phyloP scores from a whole-genome alignment of 2,888 invertebrate genomes.

The Drosophila diplacantha region DNA sequence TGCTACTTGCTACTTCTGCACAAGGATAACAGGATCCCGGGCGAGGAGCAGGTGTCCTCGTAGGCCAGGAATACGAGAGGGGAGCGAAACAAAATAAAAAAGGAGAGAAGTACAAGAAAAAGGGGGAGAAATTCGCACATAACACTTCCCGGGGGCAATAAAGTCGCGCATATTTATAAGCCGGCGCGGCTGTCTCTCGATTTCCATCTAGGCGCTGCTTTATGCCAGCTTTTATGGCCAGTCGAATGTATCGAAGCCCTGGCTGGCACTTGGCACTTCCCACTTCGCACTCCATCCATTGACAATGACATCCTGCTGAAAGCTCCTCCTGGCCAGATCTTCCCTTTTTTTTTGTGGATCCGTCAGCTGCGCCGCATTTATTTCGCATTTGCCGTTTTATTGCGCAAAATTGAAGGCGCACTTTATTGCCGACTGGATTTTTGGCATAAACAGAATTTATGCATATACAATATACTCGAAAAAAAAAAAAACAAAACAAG shows the following conservation, averaged over 20 bases:
- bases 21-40: constrained; percentile 9
- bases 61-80: neutral
- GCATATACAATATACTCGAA: constrained; percentile 41
- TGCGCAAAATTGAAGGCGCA: constrained; percentile 56
- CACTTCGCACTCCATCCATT: constrained; percentile 36
- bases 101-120: neutral
- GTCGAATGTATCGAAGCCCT: constrained; percentile 28
- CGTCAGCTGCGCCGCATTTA: constrained; percentile 46
- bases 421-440: constrained; percentile 58
- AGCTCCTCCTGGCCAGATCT: constrained; percentile 1
- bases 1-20: constrained; percentile 27
- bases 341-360: constrained; percentile 4
- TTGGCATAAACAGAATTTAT: constrained; percentile 51
- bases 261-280: constrained; percentile 6
- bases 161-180: constrained; percentile 48
- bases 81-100: neutral
- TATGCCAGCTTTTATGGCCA: constrained; percentile 42
- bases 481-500: neutral
- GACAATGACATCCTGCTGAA: constrained; percentile 22
- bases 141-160: constrained; percentile 39
- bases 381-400: constrained; percentile 50
- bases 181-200: constrained; percentile 19
- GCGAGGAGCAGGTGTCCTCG: constrained; percentile 29
- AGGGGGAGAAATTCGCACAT: constrained; percentile 14
- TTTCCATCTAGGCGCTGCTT: constrained; percentile 36